Evolutionary conservation across 2,113 vertebrate genomes (phyloP), one percentile per base, ranked within the genome.

Genomic region (Mohoua ochrocephala): DNA sequence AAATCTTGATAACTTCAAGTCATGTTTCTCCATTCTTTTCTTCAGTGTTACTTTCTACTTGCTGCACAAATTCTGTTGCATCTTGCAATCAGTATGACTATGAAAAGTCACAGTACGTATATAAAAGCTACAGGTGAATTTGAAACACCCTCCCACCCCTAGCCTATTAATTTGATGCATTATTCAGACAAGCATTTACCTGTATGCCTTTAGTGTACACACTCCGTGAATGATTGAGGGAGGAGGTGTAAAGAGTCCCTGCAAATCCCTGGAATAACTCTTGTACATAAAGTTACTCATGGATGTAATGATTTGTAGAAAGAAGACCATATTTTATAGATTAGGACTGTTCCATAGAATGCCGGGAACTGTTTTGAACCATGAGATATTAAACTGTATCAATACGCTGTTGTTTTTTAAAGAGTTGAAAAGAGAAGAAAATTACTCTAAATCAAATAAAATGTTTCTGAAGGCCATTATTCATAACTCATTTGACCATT

Each of bases 361-460:
- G 82, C 35, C 69, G 81, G 67, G 17, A 90, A 93, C 45, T 44
- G 28, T 84, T 90, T 65, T 70, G 68, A 88, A 73, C 65, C 7
- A 15, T 6, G 1, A 44, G 41, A 86, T 94, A n/a, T 70, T 84
- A 74, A 88, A 89, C 9, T 64, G 13, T 57, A 79, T 75, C 83
- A 93, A 88, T 67, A 92, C 2, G 3, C n/a, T 81, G 45, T 15
- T 61, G 30, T 24, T 94, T 95, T 83, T 75, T 63, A 47, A 90
- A 81, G 57, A 84, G 60, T 44, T 68, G 85, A 88, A 84, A 91
- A 85, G 70, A 78, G 56, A 90, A 92, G 28, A 26, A 81, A 95
- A 89, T 91, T 27, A 78, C 76, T 68, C 20, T 68, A 94, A 96
- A 93, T 91, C 59, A 94, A 96, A 93, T 70, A 54, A 91, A 90